Conservation (phyloP, 2,113 vertebrate species). For the Malurus alboscapulatus region DNA sequence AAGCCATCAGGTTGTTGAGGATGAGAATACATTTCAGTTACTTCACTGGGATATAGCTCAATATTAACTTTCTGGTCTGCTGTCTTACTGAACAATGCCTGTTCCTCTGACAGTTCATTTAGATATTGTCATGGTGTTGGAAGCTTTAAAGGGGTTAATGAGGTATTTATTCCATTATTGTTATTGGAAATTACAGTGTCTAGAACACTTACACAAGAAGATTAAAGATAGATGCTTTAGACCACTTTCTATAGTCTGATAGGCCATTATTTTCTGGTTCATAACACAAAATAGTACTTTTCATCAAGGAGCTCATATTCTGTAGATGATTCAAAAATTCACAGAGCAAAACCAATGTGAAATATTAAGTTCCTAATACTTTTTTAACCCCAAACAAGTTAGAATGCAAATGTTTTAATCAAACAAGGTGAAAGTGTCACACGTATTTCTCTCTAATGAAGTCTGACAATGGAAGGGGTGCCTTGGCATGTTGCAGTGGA, state of each 20-base stretch:
- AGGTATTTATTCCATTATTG: constrained; percentile 68
- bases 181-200: constrained; percentile 73
- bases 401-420: constrained; percentile 25
- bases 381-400: constrained; percentile 57
- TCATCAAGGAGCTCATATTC: constrained; percentile 75
- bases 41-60: constrained; percentile 45
- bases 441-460: background rate
- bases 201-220: constrained; percentile 73
- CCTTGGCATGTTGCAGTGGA: background rate
- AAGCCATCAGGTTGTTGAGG: constrained; percentile 9
- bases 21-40: constrained; percentile 39
- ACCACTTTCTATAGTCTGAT: constrained; percentile 73
- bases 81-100: constrained; percentile 65
- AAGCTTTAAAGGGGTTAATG: constrained; percentile 70
- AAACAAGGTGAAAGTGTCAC: constrained; percentile 15
- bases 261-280: constrained; percentile 80
- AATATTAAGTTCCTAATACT: constrained; percentile 67
- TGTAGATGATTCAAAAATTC: constrained; percentile 81
- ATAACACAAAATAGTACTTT: constrained; percentile 76
- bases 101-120: constrained; percentile 72
- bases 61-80: constrained; percentile 66
- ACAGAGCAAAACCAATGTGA: constrained; percentile 79
- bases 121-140: constrained; percentile 67
- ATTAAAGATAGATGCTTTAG: constrained; percentile 77
- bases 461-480: background rate